Conservation (phyloP, 2,888 invertebrate species). For the Lycia hirtaria region DNA sequence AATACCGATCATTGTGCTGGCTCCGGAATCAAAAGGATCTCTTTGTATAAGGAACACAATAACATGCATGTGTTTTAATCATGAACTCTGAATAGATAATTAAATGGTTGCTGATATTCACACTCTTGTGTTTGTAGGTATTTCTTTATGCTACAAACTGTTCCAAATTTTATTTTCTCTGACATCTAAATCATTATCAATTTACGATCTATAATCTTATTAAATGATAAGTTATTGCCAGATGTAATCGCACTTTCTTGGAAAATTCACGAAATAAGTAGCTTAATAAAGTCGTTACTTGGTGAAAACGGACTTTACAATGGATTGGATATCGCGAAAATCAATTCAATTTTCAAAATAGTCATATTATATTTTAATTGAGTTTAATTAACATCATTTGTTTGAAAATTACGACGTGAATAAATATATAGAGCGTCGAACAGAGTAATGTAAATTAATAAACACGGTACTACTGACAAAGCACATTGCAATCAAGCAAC, state of each 20-base stretch:
- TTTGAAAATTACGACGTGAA: not conserved
- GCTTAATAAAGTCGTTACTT: conserved; percentile 11
- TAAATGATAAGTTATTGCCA: conserved; percentile 43
- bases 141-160: not conserved
- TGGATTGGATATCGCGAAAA: too few relatives aligned
- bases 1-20: conserved; percentile 71
- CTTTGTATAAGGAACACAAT: conserved; percentile 76
- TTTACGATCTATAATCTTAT: conserved; percentile 12
- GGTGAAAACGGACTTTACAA: conserved; percentile 6
- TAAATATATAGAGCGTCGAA: not conserved
- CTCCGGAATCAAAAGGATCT: conserved; percentile 70
- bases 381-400: not conserved
- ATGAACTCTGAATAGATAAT: conserved; percentile 34
- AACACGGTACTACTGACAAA: conserved; percentile 3
- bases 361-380: conserved; percentile 11
- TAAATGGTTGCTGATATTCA: conserved; percentile 40
- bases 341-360: too few relatives aligned
- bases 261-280: conserved; percentile 17
- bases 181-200: conserved; percentile 9
- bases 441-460: conserved; percentile 1
- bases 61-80: conserved; percentile 61
- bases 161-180: not conserved
- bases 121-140: conserved; percentile 43
- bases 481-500: conserved; percentile 23
- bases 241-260: conserved; percentile 40